Percentiles rank a stretch among this genome's conserved stretches.
Conservation (phyloP, 2,113 vertebrate genomes). For the Embiotoca jacksoni region DNA sequence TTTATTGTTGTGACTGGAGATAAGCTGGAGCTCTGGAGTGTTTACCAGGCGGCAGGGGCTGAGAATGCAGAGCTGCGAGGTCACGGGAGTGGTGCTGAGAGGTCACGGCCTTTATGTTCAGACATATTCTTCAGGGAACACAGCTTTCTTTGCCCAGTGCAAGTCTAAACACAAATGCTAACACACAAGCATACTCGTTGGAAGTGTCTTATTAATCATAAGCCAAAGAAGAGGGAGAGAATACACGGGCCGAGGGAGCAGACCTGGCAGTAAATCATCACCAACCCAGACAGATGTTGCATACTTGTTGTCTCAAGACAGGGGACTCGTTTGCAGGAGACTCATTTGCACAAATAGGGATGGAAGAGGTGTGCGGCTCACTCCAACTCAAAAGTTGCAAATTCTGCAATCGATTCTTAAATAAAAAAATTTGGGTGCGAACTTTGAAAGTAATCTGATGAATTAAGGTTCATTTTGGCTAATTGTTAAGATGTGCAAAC, state of each 20-base stretch:
- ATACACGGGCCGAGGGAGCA: slow-evolving; percentile 37
- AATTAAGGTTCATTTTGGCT: neutral
- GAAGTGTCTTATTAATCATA: slow-evolving; percentile 58
- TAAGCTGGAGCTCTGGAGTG: slow-evolving; percentile 46
- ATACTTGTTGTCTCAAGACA: slow-evolving; percentile 35
- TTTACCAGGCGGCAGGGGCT: slow-evolving; percentile 59
- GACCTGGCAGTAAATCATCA: slow-evolving; percentile 43
- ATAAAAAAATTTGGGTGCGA: slow-evolving; percentile 14
- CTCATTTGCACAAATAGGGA: slow-evolving; percentile 39
- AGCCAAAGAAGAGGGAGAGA: slow-evolving; percentile 20
- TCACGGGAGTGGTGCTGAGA: slow-evolving; percentile 55
- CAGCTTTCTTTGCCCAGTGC: slow-evolving; percentile 24
- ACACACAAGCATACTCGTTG: slow-evolving; percentile 24
- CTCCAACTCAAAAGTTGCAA: neutral
- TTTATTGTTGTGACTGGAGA: slow-evolving; percentile 55
- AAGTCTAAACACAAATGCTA: slow-evolving; percentile 46
- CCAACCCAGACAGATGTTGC: slow-evolving; percentile 42
- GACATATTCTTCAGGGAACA: slow-evolving; percentile 59
- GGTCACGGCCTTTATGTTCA: slow-evolving; percentile 71
- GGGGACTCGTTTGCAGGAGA: slow-evolving; percentile 34
- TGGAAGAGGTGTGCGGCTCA: slow-evolving; percentile 5
- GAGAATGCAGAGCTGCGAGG: slow-evolving; percentile 38
- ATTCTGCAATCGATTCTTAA: neutral
- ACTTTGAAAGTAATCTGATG: neutral
- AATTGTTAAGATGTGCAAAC: slow-evolving; percentile 9